phyloP scores from a whole-genome alignment of 2,113 vertebrate genomes.

The Copsychus sechellarum region DNA sequence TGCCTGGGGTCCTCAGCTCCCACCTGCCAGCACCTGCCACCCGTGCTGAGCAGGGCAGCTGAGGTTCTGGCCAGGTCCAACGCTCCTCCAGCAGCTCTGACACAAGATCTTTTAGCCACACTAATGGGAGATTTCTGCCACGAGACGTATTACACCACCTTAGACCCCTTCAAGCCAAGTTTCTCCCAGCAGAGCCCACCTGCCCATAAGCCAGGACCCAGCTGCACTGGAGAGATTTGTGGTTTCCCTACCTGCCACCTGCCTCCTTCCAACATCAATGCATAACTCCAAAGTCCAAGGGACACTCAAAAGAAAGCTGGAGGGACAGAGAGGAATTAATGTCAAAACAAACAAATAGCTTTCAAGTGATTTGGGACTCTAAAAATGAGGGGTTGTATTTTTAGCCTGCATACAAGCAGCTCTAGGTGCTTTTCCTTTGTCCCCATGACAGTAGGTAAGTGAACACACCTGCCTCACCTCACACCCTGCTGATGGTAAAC shows the following conservation, averaged over 20 bases:
- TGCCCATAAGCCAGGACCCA: not conserved
- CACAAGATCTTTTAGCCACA: not conserved
- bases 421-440: slow-evolving; percentile 54
- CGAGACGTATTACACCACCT: not conserved
- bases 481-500: slow-evolving; percentile 67
- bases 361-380: slow-evolving; percentile 59
- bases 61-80: not conserved
- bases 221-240: not conserved
- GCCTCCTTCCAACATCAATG: not conserved
- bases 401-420: slow-evolving; percentile 46
- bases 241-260: not conserved
- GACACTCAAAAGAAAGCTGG: slow-evolving; percentile 53
- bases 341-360: slow-evolving; percentile 65
- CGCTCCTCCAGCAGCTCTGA: not conserved
- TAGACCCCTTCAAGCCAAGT: not conserved
- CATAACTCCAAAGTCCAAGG: slow-evolving; percentile 43
- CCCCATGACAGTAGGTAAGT: slow-evolving; percentile 61
- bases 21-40: not conserved
- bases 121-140: not conserved
- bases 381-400: slow-evolving; percentile 60
- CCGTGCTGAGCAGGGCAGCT: accelerated
- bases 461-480: slow-evolving; percentile 50
- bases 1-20: not conserved
- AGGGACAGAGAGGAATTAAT: slow-evolving; percentile 59
- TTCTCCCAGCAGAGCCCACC: not conserved